Base-by-base conservation (phyloP, 2,113 vertebrate species). In the Chaetodon trifascialis region DNA sequence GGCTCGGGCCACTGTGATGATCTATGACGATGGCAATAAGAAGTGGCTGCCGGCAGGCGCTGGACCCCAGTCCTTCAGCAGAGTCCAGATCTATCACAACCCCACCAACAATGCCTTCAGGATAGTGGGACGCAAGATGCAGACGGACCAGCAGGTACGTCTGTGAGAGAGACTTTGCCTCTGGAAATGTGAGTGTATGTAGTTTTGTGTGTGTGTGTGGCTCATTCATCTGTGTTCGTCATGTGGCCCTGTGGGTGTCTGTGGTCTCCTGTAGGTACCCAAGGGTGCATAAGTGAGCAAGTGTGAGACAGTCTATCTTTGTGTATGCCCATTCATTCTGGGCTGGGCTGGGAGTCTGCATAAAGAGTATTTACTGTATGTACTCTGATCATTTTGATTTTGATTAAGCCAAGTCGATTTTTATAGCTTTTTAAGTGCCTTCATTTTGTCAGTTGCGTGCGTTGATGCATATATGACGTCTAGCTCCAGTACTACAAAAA, bases 11-110 rank as follows among this genome's bases (percentile, higher is more conserved):
- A 97, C 96, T 2, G 97, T 98, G 85, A 98, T 98, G 97, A 91
- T 97, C 68, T 98, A 98, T 0, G 97, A 98, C 6, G 97, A 98
- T 51, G 62, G 87, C 84, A 96, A 93, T 78, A 98, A 97, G 90
- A 97, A 97, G 71, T 98, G 97, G 97, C 72, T 97, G 25, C 95
- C 97, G 0, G 96, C 97, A 0, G 97, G 97, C n/a, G 58, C 94
- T 0, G 97, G 97, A 5, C 21, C 96, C 9, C 96, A 96, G 85
- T 11, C 86, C 89, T 96, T 96, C 94, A 98, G 97, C 94, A 95
- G 97, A 1, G 96, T 98, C 52, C 97, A 98, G 93, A 97, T 98
- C 94, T 98, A 96, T 90, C 97, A 98, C 94, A 97, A 96, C 82
- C 95, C 97, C 16, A 55, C 84, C 21, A 94, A 54, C 93, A 97